Base-by-base conservation (phyloP, 53 echinoderm and acorn worm species). In the Echinarachnius parma region DNA sequence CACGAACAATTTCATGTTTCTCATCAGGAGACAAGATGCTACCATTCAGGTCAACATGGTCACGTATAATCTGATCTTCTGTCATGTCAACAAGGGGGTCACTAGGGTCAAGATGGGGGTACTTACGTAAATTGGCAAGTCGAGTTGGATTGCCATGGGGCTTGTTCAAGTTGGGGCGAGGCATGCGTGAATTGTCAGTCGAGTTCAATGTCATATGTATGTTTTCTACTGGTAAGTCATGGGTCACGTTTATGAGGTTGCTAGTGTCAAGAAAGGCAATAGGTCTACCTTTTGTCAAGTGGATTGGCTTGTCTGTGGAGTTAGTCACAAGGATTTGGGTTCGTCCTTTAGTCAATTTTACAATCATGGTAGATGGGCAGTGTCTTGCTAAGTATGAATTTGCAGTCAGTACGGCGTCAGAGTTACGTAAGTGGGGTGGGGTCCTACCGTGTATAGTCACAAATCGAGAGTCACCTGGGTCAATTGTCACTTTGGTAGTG, bases 31-130 rank as follows among this genome's bases (percentile, higher is more conserved):
- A 23, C 34, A 82, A 46, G 10, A 76, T 26, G 26, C 64, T 75
- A 11, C 35, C 65, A 20, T 23, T 11, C 57, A 82, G 24, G 25
- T 81, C 69, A 28, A 77, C 20, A n/a, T 77, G 4, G 14, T 77
- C 5, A n/a, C 33, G 15, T 28, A 77, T 31, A 15, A 77, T 39
- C 29, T 77, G 27, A 22, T 77, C 48, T 46, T 77, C 62, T 25
- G 48, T 77, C 77, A 77, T 77, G 20, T 61, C 61, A 25, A 50
- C 60, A 50, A 62, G 37, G 4, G 62, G 62, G 42, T 77, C 77
- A 30, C 44, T 35, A 48, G 32, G 42, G 39, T 62, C 62, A 11
- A 62, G 62, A 25, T 62, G 66, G 39, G 78, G 65, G 34, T 64
- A 78, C 31, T 22, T 62, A 3, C 4, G 1, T 2, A 62, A 23